Evolutionary conservation across 2,797 vertebrate species (phyloP), one percentile per base, ranked within the genome.

Genomic region (Eulemur mongoz): DNA sequence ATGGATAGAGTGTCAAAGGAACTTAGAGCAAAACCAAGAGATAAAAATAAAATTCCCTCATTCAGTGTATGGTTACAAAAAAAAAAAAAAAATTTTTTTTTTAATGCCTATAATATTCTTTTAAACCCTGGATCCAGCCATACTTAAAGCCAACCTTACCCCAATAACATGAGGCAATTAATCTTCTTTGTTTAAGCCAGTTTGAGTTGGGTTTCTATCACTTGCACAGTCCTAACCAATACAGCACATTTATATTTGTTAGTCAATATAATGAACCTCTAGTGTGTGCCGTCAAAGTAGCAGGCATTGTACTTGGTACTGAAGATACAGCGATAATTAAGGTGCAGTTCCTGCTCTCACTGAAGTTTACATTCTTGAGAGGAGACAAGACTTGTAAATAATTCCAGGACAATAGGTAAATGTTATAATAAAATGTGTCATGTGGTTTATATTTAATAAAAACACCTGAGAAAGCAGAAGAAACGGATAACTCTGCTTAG

Each of bases 1-100:
- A 40, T 10, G 25, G 52, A 87, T 18, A 85, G 54, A 59, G 7
- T 27, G 14, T 92, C 40, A 87, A 73, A 61, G 10, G 17, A 94
- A 85, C 32, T 93, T 43, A 83, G 69, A 84, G 54, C 11, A 96
- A 92, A 96, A 38, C n/a, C 27, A 69, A 75, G 25, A 79, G 32
- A 79, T n/a, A 54, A 70, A 67, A 82, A 70, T 13, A 73, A 30
- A 92, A 63, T 78, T 69, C 43, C 22, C 35, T 69, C 61, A 32
- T n/a, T 65, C 30, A 65, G 61, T n/a, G 23, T 11, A 23, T 59
- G 61, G 14, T 65, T 65, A 63, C 59, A 14, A 63, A 65, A 65
- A 63, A 52, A 54, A 52, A 57, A 23, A 43, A 40, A 40, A 40
- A 1, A 38, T 1, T 23, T 4, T 54, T 54, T 54, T 57, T 57